These are phyloP conservation scores for Exocentrus adspersus DNA, from an alignment of 2,888 invertebrate genomes.

Conservation along the genomic window DNA sequence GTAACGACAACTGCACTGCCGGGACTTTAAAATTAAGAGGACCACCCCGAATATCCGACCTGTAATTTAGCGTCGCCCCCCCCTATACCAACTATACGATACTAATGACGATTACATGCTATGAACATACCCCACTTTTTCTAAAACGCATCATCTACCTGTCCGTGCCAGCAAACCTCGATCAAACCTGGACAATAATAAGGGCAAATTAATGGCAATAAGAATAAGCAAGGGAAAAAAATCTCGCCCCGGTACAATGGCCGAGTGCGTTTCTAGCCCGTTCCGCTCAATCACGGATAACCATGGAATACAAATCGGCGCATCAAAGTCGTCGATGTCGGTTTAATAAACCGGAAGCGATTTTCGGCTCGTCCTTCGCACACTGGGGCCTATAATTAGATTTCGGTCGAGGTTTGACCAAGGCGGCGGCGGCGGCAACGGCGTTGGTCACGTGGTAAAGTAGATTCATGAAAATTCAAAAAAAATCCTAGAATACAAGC, in stretches of 20 bases:
- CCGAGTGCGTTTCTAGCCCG: background rate
- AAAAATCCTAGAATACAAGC: no score
- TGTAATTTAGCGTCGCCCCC: slow-evolving; percentile 7
- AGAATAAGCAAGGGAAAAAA: background rate
- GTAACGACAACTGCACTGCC: no score
- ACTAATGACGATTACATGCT: no score
- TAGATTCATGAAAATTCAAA: no score
- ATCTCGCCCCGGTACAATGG: background rate
- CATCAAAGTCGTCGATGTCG: slow-evolving; percentile 36
- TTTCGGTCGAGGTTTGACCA: slow-evolving; percentile 1
- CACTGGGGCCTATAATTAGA: slow-evolving; percentile 34
- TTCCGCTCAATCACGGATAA: slow-evolving; percentile 1
- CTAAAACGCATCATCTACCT: no score
- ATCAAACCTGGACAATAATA: no score
- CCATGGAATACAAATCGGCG: slow-evolving; percentile 33
- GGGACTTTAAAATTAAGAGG: slow-evolving; percentile 10
- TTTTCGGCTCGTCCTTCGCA: slow-evolving; percentile 32
- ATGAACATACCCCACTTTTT: no score
- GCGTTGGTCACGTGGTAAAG: no score
- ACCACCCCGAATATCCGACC: slow-evolving; percentile 13
- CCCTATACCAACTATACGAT: no score
- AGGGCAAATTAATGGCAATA: no score
- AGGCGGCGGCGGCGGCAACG: background rate
- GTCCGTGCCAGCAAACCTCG: no score
- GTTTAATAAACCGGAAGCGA: slow-evolving; percentile 40